These are phyloP conservation scores for Raphicerus campestris DNA, from an alignment of 2,113 vertebrate species.

Conservation along the genomic window DNA sequence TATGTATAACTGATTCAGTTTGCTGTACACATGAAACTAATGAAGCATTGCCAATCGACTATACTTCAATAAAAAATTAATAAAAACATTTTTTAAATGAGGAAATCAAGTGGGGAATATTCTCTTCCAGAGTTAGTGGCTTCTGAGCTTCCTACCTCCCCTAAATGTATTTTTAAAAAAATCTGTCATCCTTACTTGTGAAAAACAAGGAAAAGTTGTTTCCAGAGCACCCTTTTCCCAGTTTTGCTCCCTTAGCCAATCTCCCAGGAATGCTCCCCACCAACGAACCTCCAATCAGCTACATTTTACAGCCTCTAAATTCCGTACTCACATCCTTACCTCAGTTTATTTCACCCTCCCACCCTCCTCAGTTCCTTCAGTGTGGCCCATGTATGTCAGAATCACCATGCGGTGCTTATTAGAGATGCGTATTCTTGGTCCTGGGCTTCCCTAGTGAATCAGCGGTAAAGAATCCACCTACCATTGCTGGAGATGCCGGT, in stretches of 20 bases:
- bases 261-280: rapidly evolving
- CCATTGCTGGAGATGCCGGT: rapidly evolving
- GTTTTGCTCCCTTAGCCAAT: background rate
- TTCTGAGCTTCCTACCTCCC: background rate
- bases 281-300: background rate
- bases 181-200: background rate
- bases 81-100: background rate
- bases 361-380: background rate
- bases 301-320: background rate
- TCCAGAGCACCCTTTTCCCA: background rate
- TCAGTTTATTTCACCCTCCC: background rate
- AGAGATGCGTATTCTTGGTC: background rate
- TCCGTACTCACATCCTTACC: no score
- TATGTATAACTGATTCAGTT: background rate
- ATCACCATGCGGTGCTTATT: background rate
- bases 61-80: background rate
- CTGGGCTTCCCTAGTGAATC: background rate
- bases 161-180: background rate
- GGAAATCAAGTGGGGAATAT: background rate
- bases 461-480: background rate
- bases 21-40: background rate
- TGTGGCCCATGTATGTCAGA: background rate
- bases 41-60: background rate
- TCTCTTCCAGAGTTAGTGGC: background rate
- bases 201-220: background rate